These are phyloP conservation scores for Poecilia velifera DNA, from an alignment of 2,797 vertebrate genomes.

Conservation along the genomic window DNA sequence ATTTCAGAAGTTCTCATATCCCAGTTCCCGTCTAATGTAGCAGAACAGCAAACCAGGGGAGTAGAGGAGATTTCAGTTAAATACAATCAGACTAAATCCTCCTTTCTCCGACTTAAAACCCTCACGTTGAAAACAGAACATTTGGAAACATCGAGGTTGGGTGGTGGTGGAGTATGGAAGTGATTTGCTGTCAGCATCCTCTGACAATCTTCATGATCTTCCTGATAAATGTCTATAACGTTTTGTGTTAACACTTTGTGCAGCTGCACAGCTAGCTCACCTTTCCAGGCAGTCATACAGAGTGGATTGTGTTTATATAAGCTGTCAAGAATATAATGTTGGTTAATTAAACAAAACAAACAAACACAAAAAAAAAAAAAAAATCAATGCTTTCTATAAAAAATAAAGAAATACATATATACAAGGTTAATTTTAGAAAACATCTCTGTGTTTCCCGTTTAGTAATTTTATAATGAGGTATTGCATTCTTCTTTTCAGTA, in stretches of 20 bases:
- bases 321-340: not conserved
- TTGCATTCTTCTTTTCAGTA: not conserved
- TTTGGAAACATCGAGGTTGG: not conserved
- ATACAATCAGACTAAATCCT: not conserved
- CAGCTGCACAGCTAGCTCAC: not conserved
- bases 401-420: too few species aligned
- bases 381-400: not conserved
- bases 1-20: not conserved
- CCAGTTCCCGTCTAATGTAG: not conserved
- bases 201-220: slow-evolving; percentile 1
- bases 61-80: not conserved
- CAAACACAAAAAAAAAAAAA: too few species aligned
- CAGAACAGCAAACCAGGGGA: not conserved
- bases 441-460: not conserved
- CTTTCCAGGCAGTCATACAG: not conserved
- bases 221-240: not conserved
- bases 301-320: not conserved
- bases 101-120: not conserved
- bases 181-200: not conserved
- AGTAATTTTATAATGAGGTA: not conserved
- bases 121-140: not conserved
- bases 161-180: not conserved
- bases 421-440: not conserved
- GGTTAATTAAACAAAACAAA: not conserved
- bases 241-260: slow-evolving; percentile 9